Percentiles rank a stretch among this genome's conserved stretches.
These are phyloP conservation scores for Crioceris asparagi DNA, from an alignment of 2,888 invertebrate species.

Conservation along the genomic window DNA sequence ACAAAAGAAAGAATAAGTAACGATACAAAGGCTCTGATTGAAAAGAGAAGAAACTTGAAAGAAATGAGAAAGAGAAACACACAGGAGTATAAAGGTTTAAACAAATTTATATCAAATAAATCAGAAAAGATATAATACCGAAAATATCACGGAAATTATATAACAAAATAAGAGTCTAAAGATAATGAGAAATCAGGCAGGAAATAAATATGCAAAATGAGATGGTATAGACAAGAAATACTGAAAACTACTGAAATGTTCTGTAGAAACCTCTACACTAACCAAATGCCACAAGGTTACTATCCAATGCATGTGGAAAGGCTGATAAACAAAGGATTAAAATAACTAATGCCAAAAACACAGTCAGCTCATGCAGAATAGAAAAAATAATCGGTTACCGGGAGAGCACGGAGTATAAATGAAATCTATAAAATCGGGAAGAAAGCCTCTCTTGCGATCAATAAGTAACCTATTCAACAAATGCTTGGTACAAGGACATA, in stretches of 20 bases:
- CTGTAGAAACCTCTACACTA: conserved; percentile 3
- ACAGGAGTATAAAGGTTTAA: no score
- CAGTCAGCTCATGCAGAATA: not conserved
- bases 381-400: not conserved
- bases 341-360: conserved; percentile 1
- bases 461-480: conserved; percentile 1
- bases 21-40: no score
- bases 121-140: no score
- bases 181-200: no score
- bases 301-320: not conserved
- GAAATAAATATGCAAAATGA: no score
- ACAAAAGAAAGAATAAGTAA: no score
- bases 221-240: no score
- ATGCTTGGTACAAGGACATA: not conserved
- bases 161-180: no score
- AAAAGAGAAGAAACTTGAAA: no score
- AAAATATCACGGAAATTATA: no score
- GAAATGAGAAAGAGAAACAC: no score
- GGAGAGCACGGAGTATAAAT: not conserved
- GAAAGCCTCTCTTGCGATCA: not conserved
- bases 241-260: conserved; percentile 2
- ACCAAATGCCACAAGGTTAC: not conserved
- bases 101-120: no score
- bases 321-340: conserved; percentile 1
- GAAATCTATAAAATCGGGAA: conserved; percentile 1